Conservation (phyloP, 2,113 vertebrate genomes). For the Marmota flaviventris region DNA sequence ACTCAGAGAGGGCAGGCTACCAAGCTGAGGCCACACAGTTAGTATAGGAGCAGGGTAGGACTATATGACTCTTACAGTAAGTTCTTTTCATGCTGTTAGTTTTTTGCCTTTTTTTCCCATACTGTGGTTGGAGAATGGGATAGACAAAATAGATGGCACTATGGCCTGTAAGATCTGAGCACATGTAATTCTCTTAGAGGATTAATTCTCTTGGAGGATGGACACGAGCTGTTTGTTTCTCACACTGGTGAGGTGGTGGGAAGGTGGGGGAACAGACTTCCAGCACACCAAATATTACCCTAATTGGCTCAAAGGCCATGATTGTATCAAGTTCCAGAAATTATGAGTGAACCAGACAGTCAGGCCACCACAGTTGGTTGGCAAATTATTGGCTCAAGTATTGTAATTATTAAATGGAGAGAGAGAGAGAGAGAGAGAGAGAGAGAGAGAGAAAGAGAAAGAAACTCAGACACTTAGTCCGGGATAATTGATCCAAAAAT, state of each 20-base stretch:
- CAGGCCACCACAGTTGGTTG: slow-evolving; percentile 73
- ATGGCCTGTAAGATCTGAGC: neutral
- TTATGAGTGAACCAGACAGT: slow-evolving; percentile 80
- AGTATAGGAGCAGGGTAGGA: neutral
- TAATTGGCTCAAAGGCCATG: slow-evolving; percentile 68
- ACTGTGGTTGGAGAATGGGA: neutral
- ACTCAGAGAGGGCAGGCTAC: neutral
- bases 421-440: slow-evolving; percentile 5
- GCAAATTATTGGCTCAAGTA: slow-evolving; percentile 73
- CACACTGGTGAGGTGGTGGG: neutral
- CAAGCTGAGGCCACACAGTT: neutral
- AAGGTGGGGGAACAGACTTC: slow-evolving; percentile 68
- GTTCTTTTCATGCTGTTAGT: neutral
- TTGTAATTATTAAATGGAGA: slow-evolving; percentile 81
- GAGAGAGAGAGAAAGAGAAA: neutral
- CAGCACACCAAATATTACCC: slow-evolving; percentile 60
- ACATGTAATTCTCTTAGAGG: neutral
- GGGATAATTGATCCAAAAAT: slow-evolving; percentile 80
- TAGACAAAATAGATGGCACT: neutral
- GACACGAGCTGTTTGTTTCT: slow-evolving; percentile 61
- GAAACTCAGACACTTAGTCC: slow-evolving; percentile 70
- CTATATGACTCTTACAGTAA: neutral
- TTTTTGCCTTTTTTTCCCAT: neutral
- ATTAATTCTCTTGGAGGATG: neutral
- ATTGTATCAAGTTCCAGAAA: slow-evolving; percentile 81